A percentile compares a stretch with the other conserved stretches of the same genome.
Evolutionary conservation across 2,888 invertebrate genomes (phyloP).

Genomic region (Agrilus mali): DNA sequence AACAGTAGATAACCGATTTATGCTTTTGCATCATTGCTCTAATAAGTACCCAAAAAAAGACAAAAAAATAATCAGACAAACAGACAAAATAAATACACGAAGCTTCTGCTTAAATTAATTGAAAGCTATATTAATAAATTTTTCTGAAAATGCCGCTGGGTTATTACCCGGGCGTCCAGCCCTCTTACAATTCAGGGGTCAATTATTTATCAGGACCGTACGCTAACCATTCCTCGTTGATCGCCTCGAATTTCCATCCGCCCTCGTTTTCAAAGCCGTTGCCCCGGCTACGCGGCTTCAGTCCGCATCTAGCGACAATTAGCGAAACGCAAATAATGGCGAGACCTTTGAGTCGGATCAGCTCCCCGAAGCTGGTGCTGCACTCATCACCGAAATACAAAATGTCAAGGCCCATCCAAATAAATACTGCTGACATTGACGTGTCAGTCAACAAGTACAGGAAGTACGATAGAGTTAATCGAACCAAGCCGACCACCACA

Average conservation of each 20-base stretch:
- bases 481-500: constrained; percentile 8
- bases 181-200: constrained; percentile 39
- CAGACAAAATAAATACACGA: too few relatives aligned
- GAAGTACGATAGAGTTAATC: constrained; percentile 26
- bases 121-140: too few relatives aligned
- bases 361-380: constrained; percentile 39
- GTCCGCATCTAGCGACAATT: constrained; percentile 64
- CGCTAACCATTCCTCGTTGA: constrained; percentile 37
- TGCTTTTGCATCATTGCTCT: too few relatives aligned
- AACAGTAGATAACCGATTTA: too few relatives aligned
- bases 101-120: too few relatives aligned
- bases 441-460: constrained; percentile 57
- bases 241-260: constrained; percentile 27
- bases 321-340: constrained; percentile 42
- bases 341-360: constrained; percentile 36
- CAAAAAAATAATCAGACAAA: too few relatives aligned
- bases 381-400: constrained; percentile 35
- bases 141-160: constrained; percentile 7
- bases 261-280: constrained; percentile 19
- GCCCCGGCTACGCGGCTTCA: constrained; percentile 41
- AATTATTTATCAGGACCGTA: constrained; percentile 41
- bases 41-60: too few relatives aligned
- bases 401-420: constrained; percentile 53
- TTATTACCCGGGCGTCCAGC: constrained; percentile 44
- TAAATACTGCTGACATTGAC: constrained; percentile 78